Percentiles rank a stretch among this genome's conserved stretches.
Evolutionary conservation across 1,140 invertebrate species (phyloP).

Genomic region (Anastrepha obliqua): DNA sequence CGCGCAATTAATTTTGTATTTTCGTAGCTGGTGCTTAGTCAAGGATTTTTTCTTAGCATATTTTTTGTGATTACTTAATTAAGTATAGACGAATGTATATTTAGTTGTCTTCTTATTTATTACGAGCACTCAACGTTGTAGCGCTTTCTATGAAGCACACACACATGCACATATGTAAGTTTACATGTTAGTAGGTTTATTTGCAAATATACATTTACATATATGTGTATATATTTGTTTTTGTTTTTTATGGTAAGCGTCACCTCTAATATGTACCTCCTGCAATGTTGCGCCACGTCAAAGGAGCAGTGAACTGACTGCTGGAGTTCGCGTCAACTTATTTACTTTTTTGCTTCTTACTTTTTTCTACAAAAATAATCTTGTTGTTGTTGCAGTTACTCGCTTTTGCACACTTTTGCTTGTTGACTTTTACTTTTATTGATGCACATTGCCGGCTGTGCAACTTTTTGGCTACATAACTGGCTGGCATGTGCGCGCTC

Average conservation of each 20-base stretch:
- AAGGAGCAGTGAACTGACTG: conserved; percentile 41
- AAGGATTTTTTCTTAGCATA: background rate
- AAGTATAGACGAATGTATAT: background rate
- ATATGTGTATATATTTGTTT: background rate
- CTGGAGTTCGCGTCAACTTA: conserved; percentile 15
- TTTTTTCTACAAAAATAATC: background rate
- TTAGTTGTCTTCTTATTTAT: conserved; percentile 16
- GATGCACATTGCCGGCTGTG: background rate
- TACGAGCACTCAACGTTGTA: background rate
- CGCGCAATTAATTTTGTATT: conserved; percentile 25
- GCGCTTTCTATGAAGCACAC: background rate
- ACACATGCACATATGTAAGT: background rate
- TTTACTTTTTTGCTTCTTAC: background rate
- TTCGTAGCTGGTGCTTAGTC: conserved; percentile 12
- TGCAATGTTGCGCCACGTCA: background rate
- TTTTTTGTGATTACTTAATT: background rate
- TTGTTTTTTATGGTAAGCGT: too few relatives aligned
- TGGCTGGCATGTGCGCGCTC: background rate
- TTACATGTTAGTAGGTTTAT: background rate
- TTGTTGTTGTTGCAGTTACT: background rate
- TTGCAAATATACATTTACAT: background rate
- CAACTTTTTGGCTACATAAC: conserved; percentile 18
- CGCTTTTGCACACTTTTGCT: background rate
- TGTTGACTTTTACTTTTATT: conserved; percentile 40
- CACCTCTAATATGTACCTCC: background rate